Conservation (phyloP, 2,113 vertebrate genomes). For the Choloepus hoffmanni region DNA sequence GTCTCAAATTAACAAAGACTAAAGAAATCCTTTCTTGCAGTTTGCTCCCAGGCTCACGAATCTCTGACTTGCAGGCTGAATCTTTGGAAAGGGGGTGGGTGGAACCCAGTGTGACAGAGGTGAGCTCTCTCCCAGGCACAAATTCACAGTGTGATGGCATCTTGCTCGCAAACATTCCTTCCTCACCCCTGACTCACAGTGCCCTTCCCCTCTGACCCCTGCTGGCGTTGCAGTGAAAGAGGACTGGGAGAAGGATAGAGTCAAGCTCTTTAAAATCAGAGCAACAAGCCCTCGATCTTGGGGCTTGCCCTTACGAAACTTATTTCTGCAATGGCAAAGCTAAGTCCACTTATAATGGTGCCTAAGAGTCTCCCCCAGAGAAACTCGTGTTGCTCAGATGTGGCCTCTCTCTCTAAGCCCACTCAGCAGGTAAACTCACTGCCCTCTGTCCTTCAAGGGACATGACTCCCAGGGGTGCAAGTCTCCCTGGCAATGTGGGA, state of each 20-base stretch:
- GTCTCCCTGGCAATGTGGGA: too few species aligned
- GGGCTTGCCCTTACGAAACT: too few species aligned
- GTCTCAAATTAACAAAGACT: neutral
- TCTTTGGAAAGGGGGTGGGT: neutral
- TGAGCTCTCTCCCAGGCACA: neutral
- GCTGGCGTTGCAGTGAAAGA: neutral
- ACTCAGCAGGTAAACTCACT: too few species aligned
- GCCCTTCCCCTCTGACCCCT: neutral
- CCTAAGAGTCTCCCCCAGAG: too few species aligned
- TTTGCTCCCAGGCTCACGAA: neutral
- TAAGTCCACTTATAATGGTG: too few species aligned
- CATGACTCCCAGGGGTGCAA: too few species aligned
- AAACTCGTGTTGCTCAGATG: too few species aligned
- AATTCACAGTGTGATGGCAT: neutral
- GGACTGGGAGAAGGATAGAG: neutral
- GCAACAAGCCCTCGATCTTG: too few species aligned
- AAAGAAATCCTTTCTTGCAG: neutral
- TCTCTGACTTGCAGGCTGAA: neutral
- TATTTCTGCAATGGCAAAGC: too few species aligned
- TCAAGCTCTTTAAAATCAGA: neutral
- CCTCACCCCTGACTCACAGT: neutral
- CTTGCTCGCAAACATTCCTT: neutral
- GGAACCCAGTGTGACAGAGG: neutral
- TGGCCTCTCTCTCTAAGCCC: too few species aligned
- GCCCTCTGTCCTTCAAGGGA: too few species aligned